Percentiles rank a stretch among this genome's conserved stretches.
Evolutionary conservation across 2,113 vertebrate species (phyloP).

Genomic region (Rattus rattus): DNA sequence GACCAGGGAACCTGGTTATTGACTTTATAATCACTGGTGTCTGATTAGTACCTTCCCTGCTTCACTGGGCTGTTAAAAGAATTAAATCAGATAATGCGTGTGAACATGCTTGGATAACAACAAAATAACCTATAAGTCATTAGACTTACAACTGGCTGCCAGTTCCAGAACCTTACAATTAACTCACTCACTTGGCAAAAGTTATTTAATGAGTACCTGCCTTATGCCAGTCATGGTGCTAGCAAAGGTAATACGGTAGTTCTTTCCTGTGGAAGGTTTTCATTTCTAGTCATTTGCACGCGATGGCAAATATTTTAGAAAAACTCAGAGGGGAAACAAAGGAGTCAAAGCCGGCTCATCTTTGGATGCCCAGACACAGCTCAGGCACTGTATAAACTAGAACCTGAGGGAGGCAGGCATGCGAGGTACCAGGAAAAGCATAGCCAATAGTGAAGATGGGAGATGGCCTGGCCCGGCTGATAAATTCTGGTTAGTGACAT

Average conservation of each 20-base stretch:
- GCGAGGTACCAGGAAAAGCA: background rate
- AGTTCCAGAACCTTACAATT: constrained; percentile 13
- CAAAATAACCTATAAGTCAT: background rate
- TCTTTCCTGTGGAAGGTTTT: background rate
- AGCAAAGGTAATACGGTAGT: background rate
- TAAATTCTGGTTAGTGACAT: background rate
- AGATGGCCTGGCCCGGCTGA: background rate
- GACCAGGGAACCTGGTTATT: background rate
- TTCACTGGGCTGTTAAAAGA: background rate
- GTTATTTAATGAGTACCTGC: background rate
- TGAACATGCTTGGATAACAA: background rate
- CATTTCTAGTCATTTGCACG: background rate
- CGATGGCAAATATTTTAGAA: background rate
- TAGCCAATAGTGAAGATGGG: background rate
- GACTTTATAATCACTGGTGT: background rate
- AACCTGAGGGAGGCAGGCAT: background rate
- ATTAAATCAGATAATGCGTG: constrained; percentile 18
- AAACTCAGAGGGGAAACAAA: background rate
- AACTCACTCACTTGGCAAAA: constrained; percentile 30
- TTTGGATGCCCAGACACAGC: background rate
- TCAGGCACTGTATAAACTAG: background rate
- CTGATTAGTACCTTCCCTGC: background rate
- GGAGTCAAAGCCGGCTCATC: background rate
- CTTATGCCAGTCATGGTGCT: background rate
- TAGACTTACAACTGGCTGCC: background rate